Percentiles rank a stretch among this genome's conserved stretches.
These are phyloP conservation scores for Polia nebulosa DNA, from an alignment of 2,888 invertebrate species.

Conservation along the genomic window DNA sequence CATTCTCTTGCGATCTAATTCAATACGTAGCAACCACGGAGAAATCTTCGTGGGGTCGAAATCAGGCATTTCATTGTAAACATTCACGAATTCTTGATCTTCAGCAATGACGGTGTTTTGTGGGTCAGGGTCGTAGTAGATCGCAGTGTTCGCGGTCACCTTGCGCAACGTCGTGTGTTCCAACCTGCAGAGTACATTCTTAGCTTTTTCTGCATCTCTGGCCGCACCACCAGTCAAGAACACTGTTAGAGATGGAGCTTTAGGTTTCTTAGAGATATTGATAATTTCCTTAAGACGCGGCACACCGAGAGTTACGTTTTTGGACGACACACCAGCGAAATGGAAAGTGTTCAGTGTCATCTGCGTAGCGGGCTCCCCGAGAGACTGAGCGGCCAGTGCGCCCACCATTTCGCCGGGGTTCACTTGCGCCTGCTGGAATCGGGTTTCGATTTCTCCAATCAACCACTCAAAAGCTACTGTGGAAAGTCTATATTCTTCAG, in stretches of 20 bases:
- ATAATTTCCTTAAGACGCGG: constrained; percentile 99
- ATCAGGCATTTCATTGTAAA: constrained; percentile 99
- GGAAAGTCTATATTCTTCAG: constrained; percentile 98
- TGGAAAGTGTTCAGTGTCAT: constrained; percentile 99
- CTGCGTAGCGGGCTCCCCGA: constrained; percentile 99
- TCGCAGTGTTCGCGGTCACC: constrained; percentile 99
- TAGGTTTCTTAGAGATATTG: constrained; percentile 99
- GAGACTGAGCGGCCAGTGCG: constrained; percentile 99
- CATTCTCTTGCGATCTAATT: constrained; percentile 99
- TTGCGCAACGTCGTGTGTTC: constrained; percentile 99
- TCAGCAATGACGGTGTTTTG: constrained; percentile 99
- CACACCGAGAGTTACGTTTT: constrained; percentile 99
- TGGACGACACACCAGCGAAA: constrained; percentile 99
- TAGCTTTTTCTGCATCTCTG: constrained; percentile 99
- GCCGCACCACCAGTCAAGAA: constrained; percentile 99
- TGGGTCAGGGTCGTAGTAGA: constrained; percentile 99
- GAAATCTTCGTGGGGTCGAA: constrained; percentile 99
- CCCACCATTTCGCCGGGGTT: constrained; percentile 99
- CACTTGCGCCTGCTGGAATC: constrained; percentile 99
- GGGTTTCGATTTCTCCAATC: constrained; percentile 99
- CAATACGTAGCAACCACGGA: constrained; percentile 99
- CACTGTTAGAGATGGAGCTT: constrained; percentile 99
- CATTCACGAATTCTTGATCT: constrained; percentile 99
- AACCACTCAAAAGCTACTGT: constrained; percentile 99
- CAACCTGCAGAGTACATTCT: constrained; percentile 98